phyloP scores from a whole-genome alignment of 2,113 vertebrate species.

The Neodontobutis hainanensis region DNA sequence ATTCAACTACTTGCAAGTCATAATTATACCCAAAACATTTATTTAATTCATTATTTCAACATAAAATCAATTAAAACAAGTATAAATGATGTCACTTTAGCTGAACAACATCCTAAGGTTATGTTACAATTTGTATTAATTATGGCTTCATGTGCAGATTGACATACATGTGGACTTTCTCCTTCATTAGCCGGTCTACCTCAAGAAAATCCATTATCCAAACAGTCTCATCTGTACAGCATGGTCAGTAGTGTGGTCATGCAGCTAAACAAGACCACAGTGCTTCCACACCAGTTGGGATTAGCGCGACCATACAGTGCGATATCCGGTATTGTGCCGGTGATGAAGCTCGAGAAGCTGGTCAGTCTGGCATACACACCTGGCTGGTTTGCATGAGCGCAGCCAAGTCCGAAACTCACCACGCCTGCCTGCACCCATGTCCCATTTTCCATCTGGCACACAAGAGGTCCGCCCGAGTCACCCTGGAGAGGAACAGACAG shows the following conservation, averaged over 20 bases:
- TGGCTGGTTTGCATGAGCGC: slow-evolving; percentile 68
- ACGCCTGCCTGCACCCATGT: slow-evolving; percentile 82
- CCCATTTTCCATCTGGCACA: slow-evolving; percentile 71
- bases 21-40: slow-evolving; percentile 33
- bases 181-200: slow-evolving; percentile 27
- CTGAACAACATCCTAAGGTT: slow-evolving; percentile 14
- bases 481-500: slow-evolving; percentile 59
- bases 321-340: slow-evolving; percentile 40
- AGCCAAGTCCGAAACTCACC: slow-evolving; percentile 80
- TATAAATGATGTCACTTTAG: slow-evolving; percentile 12
- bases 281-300: slow-evolving; percentile 26
- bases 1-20: too few relatives aligned
- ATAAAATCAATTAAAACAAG: slow-evolving; percentile 25
- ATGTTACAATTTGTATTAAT: slow-evolving; percentile 23
- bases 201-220: not conserved
- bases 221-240: slow-evolving; percentile 50
- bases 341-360: slow-evolving; percentile 69
- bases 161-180: slow-evolving; percentile 14
- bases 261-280: slow-evolving; percentile 37
- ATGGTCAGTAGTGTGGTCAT: slow-evolving; percentile 49
- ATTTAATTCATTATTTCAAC: slow-evolving; percentile 39
- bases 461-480: slow-evolving; percentile 81
- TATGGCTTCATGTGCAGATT: slow-evolving; percentile 46
- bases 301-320: slow-evolving; percentile 60
- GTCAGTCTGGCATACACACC: slow-evolving; percentile 79